Base-by-base conservation (phyloP, 2,113 vertebrate species). In the Gymnobelideus leadbeateri region DNA sequence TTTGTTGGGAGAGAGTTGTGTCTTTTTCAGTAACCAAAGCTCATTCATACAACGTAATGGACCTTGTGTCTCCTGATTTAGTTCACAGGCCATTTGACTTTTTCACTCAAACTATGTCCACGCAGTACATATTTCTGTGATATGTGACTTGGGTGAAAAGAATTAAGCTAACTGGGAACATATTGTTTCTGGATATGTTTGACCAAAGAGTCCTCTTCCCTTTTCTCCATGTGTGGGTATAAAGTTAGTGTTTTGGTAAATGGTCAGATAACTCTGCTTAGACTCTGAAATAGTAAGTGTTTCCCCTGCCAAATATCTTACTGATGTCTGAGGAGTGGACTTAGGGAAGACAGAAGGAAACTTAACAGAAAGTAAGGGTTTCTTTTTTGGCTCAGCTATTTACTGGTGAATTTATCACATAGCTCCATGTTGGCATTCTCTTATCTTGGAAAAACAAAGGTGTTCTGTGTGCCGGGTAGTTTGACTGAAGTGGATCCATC, bases 221-320 rank as follows among this genome's bases (percentile, higher is more conserved):
- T 68, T 91, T 96, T 90, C 61, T 95, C 94, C 94, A 91, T 43
- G 0, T 92, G 24, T 89, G 37, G 7, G 92, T 91, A 53, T 52
- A 57, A 94, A 50, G 61, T 92, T 51, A 28, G 37, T 53, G 91
- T 26, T 49, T 9, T 68, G 89, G 46, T 94, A 16, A 93, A 89
- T 97, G 94, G 92, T 55, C 94, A 84, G 90, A 98, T 95, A 95
- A 84, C 31, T 52, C 26, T 91, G 91, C 89, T 8, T 93, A 12
- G 11, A 93, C 96, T 96, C 57, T 95, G 54, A 31, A 89, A 31
- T 28, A 91, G 51, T 93, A 61, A 77, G 68, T 89, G 23, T 89
- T 46, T 95, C 90, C 95, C 77, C 95, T 96, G 95, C 92, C 92
- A 25, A 55, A 57, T 91, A 8, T 92, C 53, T 94, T 89, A 26